Conservation (phyloP, 2,888 invertebrate species). For the Megaustenia siamemsis region DNA sequence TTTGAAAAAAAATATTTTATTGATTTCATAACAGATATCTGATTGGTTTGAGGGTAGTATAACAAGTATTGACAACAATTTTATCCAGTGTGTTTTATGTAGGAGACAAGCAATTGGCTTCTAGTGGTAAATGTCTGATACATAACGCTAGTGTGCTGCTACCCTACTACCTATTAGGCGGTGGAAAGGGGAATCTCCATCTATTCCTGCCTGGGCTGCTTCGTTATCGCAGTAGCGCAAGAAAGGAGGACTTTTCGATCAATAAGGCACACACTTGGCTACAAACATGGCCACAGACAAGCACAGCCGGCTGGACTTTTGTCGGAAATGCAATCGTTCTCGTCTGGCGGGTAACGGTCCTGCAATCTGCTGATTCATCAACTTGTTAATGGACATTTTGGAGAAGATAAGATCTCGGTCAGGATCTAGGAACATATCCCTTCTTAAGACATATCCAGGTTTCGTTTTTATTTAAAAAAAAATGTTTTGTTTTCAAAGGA, state of each 20-base stretch:
- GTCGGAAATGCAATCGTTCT: neutral
- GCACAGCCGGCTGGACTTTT: slow-evolving; percentile 1
- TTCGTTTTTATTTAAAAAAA: no score
- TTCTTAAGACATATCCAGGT: no score
- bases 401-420: no score
- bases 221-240: neutral
- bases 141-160: neutral
- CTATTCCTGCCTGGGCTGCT: neutral
- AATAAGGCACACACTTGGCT: slow-evolving; percentile 42
- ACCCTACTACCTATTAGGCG: neutral
- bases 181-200: neutral
- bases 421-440: no score
- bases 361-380: slow-evolving; percentile 9
- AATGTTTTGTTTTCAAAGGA: no score
- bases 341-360: neutral
- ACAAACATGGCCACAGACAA: slow-evolving; percentile 33
- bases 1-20: no score
- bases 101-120: no score
- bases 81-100: no score
- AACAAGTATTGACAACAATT: no score
- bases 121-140: no score
- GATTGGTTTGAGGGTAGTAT: no score
- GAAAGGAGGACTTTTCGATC: neutral
- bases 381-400: slow-evolving; percentile 9
- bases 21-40: no score